Evolutionary conservation across 2,888 invertebrate species (phyloP).

Genomic region (Dendrolimus pini): DNA sequence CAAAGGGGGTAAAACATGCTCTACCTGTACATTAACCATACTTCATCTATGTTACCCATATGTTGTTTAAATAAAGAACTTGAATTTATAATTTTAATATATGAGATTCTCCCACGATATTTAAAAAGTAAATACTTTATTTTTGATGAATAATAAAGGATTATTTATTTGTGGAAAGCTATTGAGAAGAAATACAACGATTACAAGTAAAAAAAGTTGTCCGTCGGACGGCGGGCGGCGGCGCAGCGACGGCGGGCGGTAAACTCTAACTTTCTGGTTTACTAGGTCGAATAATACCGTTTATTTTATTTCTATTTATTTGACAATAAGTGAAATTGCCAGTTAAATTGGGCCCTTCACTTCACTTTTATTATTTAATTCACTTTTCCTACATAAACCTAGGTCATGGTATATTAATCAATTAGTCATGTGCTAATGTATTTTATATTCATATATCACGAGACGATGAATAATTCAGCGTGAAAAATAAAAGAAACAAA

Average conservation of each 20-base stretch:
- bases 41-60: too few relatives aligned
- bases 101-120: too few relatives aligned
- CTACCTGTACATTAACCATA: too few relatives aligned
- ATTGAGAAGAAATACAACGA: conserved; percentile 2
- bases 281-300: conserved; percentile 60
- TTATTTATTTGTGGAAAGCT: background rate
- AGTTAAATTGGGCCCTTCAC: conserved; percentile 51
- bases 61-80: too few relatives aligned
- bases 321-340: conserved; percentile 40
- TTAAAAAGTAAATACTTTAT: too few relatives aligned
- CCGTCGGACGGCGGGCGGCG: conserved; percentile 41
- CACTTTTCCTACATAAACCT: background rate
- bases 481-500: too few relatives aligned
- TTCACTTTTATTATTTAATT: conserved; percentile 22
- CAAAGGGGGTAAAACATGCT: too few relatives aligned
- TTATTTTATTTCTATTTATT: conserved; percentile 38
- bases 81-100: too few relatives aligned
- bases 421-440: background rate
- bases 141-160: too few relatives aligned
- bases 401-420: background rate
- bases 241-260: conserved; percentile 27
- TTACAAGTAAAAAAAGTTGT: conserved; percentile 39
- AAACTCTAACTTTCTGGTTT: conserved; percentile 50
- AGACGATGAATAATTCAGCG: background rate
- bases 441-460: too few relatives aligned